These are phyloP conservation scores for Lasioglossum zephyrum DNA, from an alignment of 2,888 invertebrate species.

Conservation along the genomic window DNA sequence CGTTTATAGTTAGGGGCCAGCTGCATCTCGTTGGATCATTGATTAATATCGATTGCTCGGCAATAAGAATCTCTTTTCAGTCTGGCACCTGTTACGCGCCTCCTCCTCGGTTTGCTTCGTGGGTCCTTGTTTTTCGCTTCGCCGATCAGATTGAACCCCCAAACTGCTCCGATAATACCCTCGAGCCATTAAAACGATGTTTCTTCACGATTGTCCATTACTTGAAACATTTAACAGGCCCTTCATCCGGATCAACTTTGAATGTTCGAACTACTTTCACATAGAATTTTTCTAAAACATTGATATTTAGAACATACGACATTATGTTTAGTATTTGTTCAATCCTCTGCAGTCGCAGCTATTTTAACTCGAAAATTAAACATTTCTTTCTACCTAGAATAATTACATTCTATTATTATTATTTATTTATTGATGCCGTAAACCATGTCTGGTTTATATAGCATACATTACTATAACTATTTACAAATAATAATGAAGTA, in stretches of 20 bases:
- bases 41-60: constrained; percentile 72
- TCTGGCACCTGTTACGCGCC: constrained; percentile 63
- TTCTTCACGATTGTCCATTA: constrained; percentile 27
- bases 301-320: too few species aligned
- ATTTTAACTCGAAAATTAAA: too few species aligned
- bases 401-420: too few species aligned
- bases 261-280: not conserved
- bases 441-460: too few species aligned
- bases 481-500: too few species aligned
- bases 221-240: constrained; percentile 25
- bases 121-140: constrained; percentile 21
- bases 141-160: constrained; percentile 8
- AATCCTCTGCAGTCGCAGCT: too few species aligned
- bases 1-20: constrained; percentile 70
- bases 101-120: constrained; percentile 3
- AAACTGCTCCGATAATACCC: constrained; percentile 32
- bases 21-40: constrained; percentile 70
- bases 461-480: too few species aligned
- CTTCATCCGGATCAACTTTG: not conserved
- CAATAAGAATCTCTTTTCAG: constrained; percentile 59
- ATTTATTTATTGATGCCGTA: too few species aligned
- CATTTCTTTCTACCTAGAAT: too few species aligned
- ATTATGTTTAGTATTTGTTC: too few species aligned
- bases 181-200: constrained; percentile 9
- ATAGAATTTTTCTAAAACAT: too few species aligned